phyloP scores from a whole-genome alignment of 2,797 vertebrate genomes.

The Tamandua tetradactyla region DNA sequence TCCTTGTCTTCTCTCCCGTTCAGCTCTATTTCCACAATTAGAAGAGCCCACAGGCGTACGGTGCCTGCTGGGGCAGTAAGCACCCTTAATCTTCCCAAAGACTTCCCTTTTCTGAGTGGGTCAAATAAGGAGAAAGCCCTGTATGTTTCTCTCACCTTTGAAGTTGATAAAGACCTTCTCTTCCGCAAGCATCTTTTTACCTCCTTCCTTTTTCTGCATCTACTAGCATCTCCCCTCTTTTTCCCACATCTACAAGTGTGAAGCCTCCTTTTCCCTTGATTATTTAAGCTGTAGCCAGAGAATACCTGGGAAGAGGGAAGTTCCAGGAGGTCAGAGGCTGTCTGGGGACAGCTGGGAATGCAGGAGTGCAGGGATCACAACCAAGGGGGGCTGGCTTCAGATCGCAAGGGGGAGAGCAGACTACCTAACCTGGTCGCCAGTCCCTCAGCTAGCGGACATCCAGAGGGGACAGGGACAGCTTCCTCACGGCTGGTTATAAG shows the following conservation, averaged over 20 bases:
- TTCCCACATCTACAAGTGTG: no score
- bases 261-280: neutral
- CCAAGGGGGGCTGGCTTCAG: neutral
- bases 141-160: neutral
- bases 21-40: no score
- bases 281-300: neutral
- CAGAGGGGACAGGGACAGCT: neutral
- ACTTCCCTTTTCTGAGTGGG: neutral
- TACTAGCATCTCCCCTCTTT: no score
- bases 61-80: neutral
- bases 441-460: neutral
- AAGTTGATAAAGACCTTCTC: neutral
- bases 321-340: no score
- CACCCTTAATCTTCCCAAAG: neutral
- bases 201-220: no score
- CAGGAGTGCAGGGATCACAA: neutral
- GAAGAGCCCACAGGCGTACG: neutral
- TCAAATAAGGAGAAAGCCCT: neutral
- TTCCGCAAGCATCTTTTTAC: no score
- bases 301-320: neutral
- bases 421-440: neutral
- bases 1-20: no score
- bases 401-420: fast-evolving
- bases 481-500: no score
- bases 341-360: neutral